phyloP scores from a whole-genome alignment of 2,888 invertebrate genomes.

The Machimus atricapillus region DNA sequence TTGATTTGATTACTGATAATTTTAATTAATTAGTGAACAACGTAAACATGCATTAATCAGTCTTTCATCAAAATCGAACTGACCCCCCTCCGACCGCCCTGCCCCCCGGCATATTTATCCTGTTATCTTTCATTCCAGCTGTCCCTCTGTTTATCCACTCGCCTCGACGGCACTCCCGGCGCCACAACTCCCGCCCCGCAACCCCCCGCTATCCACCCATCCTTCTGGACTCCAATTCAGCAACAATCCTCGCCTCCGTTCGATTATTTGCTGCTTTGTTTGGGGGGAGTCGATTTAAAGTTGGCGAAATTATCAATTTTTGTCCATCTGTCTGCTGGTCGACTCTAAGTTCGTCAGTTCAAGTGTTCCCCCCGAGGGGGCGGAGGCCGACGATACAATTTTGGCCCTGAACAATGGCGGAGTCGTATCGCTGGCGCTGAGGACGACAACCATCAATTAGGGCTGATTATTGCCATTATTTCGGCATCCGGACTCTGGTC shows the following conservation, averaged over 20 bases:
- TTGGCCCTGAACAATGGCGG: background rate
- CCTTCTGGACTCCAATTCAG: background rate
- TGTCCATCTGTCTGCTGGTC: background rate
- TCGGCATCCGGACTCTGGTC: background rate
- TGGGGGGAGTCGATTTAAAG: slow-evolving; percentile 12
- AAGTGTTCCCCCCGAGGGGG: background rate
- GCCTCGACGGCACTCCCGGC: background rate
- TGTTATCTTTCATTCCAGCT: slow-evolving; percentile 1
- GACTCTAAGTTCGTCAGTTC: slow-evolving; percentile 10
- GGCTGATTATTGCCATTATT: slow-evolving; percentile 12
- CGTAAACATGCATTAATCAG: slow-evolving; percentile 35
- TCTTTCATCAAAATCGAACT: slow-evolving; percentile 30
- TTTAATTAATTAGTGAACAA: slow-evolving; percentile 33
- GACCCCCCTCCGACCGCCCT: background rate
- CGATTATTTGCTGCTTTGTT: background rate
- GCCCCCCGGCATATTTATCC: background rate
- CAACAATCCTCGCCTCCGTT: background rate
- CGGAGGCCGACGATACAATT: background rate
- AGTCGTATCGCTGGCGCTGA: background rate
- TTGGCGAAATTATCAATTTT: slow-evolving; percentile 26
- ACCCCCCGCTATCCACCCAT: background rate
- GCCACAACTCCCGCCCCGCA: background rate
- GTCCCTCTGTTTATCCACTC: background rate
- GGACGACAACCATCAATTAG: slow-evolving; percentile 7
- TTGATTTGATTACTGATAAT: slow-evolving; percentile 19